phyloP scores from a whole-genome alignment of 2,888 invertebrate genomes.

The Epinotia demarniana region DNA sequence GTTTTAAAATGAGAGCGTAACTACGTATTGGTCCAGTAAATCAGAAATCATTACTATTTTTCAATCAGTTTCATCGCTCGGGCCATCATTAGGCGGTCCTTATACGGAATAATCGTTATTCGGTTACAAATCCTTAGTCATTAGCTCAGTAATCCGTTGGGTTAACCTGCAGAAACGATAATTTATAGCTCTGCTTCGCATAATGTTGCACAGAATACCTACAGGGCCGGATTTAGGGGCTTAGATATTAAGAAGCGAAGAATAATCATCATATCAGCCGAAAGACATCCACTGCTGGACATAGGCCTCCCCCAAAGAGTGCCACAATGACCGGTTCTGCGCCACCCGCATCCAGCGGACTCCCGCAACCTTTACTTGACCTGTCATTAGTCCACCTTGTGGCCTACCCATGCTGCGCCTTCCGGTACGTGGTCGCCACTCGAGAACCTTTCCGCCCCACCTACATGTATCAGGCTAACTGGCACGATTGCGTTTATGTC shows the following conservation, averaged over 20 bases:
- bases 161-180: constrained; percentile 34
- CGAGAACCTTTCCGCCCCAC: no score
- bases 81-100: constrained; percentile 40
- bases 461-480: background rate
- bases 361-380: no score
- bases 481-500: background rate
- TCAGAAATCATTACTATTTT: constrained; percentile 26
- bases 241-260: background rate
- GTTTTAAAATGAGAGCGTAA: no score
- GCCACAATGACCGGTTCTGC: no score
- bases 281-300: no score
- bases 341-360: no score
- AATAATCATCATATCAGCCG: no score
- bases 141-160: constrained; percentile 39
- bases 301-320: no score
- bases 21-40: background rate
- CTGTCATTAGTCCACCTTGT: no score
- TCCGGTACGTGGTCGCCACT: no score
- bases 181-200: constrained; percentile 41
- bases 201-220: constrained; percentile 41
- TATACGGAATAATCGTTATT: constrained; percentile 44
- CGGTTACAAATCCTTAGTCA: constrained; percentile 42
- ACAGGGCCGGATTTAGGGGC: constrained; percentile 18
- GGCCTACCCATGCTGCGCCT: no score
- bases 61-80: constrained; percentile 25